Base-by-base conservation (phyloP, 2,888 invertebrate species). In the Drosophila falleni region DNA sequence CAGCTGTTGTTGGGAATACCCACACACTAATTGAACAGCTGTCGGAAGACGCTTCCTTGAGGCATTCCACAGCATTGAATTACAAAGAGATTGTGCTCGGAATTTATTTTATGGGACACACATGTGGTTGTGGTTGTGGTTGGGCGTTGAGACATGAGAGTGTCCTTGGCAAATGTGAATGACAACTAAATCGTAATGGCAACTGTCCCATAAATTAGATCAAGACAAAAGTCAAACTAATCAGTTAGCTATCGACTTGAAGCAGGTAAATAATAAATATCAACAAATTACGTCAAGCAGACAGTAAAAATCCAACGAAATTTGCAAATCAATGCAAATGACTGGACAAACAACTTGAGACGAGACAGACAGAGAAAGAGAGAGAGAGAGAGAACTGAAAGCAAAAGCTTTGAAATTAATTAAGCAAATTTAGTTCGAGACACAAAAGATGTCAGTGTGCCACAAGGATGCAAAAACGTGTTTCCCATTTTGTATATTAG, bases 361-460 rank as follows among this genome's bases (percentile, higher is more conserved):
- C 29, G 6, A 10, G 29, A 8, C 29, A 62, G 33, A 53, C 26
- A 31, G 8, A 29, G 29, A 54, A 15, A 10, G 23, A 44, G 10
- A 23, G 8, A 39, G 33, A 23, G n/a, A 19, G 9, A 49, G 11
- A 29, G 2, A 15, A 61, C 71, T 77, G 76, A 83, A 80, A 83
- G 84, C 89, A 79, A 86, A 76, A 77, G 80, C 77, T 75, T 71
- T 71, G 54, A 67, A 80, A 89, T 89, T 84, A 84, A 84, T 89
- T 89, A 84, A 74, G 69, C 73, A 84, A 87, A 89, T 80, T 76
- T 61, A 56, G 51, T 62, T 60, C 41, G 46, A 65, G 62, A 60
- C 74, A 65, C 81, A 74, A 89, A 84, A 89, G 89, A 85, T 89
- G 84, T 85, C 88, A 85, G 84, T 85, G 89, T 85, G 84, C 85